Conservation (phyloP, 2,888 invertebrate species). For the Drosophila kuntzei region DNA sequence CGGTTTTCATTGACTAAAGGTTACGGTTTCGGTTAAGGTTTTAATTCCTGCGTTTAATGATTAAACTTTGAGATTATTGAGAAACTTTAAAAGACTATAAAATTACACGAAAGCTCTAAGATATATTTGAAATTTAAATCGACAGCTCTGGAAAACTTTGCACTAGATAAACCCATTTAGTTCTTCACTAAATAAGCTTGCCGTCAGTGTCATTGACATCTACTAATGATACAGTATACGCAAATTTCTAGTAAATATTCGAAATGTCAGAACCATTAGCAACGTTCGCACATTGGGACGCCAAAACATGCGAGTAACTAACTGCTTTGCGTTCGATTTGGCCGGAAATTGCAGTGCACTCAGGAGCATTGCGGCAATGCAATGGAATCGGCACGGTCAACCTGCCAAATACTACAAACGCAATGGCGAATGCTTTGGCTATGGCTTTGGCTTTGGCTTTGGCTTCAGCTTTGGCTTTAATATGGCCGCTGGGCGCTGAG, state of each 20-base stretch:
- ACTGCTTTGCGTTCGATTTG: conserved; percentile 30
- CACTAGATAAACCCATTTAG: background rate
- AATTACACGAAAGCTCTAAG: background rate
- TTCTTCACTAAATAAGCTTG: background rate
- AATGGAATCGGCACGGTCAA: conserved; percentile 3
- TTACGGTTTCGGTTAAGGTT: too few species aligned
- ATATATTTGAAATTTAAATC: background rate
- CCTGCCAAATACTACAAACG: conserved; percentile 3
- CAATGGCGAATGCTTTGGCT: conserved; percentile 35
- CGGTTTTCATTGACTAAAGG: too few species aligned
- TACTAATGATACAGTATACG: background rate
- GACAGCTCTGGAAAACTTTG: background rate
- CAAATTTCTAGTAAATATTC: conserved; percentile 33
- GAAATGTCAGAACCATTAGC: conserved; percentile 30
- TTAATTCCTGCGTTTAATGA: too few species aligned
- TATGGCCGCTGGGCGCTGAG: conserved; percentile 9
- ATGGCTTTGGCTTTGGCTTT: too few species aligned
- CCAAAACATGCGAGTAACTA: conserved; percentile 27
- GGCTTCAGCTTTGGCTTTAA: conserved; percentile 40
- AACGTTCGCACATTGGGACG: conserved; percentile 11
- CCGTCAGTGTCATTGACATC: conserved; percentile 8
- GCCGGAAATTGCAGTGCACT: conserved; percentile 54
- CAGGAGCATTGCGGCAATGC: conserved; percentile 39
- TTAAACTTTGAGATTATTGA: too few species aligned
- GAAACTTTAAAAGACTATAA: too few species aligned